A percentile compares a stretch with the other conserved stretches of the same genome.
Conservation (phyloP, 2,888 invertebrate genomes). For the Drosophila anceps region DNA sequence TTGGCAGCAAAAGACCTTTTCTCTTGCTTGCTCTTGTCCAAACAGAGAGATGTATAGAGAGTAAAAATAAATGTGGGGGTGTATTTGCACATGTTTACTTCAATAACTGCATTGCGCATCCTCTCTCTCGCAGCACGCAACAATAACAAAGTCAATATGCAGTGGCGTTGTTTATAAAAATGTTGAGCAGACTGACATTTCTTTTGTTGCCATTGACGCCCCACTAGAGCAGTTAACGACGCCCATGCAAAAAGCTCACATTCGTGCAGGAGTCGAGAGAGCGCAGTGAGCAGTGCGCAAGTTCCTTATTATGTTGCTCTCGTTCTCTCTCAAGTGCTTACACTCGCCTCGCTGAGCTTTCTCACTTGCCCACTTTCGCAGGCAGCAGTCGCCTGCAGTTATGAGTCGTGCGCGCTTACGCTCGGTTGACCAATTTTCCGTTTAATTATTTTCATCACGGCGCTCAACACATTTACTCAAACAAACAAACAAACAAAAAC, state of each 20-base stretch:
- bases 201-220: background rate
- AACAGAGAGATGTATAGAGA: background rate
- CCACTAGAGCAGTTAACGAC: constrained; percentile 3
- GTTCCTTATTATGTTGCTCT: constrained; percentile 36
- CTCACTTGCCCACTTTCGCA: constrained; percentile 60
- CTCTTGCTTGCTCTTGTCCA: background rate
- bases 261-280: constrained; percentile 16
- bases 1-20: constrained; percentile 14
- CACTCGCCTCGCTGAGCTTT: constrained; percentile 50
- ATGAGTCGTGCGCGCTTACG: constrained; percentile 81
- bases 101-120: constrained; percentile 62
- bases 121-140: constrained; percentile 32
- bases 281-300: constrained; percentile 46
- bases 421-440: constrained; percentile 74
- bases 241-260: constrained; percentile 58
- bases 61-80: constrained; percentile 33
- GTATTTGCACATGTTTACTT: constrained; percentile 48
- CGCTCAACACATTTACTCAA: constrained; percentile 45
- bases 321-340: constrained; percentile 10
- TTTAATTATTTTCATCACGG: constrained; percentile 57
- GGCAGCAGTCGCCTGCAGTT: constrained; percentile 77
- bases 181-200: background rate
- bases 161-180: constrained; percentile 26
- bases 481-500: constrained; percentile 69
- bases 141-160: constrained; percentile 34